phyloP scores from a whole-genome alignment of 2,888 invertebrate genomes.

The Dichetophora obliterata region DNA sequence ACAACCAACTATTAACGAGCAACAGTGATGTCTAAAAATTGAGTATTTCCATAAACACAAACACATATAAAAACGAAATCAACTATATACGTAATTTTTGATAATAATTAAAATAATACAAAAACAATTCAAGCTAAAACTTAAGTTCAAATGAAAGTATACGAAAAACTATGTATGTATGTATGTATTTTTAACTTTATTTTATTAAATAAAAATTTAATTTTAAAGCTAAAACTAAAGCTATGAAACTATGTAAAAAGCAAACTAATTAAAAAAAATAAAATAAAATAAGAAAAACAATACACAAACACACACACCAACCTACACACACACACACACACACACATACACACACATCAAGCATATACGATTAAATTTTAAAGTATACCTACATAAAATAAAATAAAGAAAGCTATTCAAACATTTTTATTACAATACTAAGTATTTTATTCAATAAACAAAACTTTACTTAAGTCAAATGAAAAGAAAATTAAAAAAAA shows the following conservation, averaged over 20 bases:
- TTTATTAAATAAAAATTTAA: conserved; percentile 48
- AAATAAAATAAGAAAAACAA: not conserved
- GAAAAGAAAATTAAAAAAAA: conserved; percentile 40
- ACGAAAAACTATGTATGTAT: conserved; percentile 61
- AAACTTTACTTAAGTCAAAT: not conserved
- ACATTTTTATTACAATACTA: conserved; percentile 18
- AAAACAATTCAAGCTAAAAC: conserved; percentile 56
- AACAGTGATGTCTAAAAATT: conserved; percentile 38
- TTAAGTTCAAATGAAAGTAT: conserved; percentile 71
- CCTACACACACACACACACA: conserved; percentile 38
- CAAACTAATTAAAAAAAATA: conserved; percentile 47
- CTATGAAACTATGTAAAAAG: conserved; percentile 22
- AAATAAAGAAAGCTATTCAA: conserved; percentile 23
- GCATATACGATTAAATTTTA: conserved; percentile 66
- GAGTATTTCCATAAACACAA: not conserved
- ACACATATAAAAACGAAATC: not conserved
- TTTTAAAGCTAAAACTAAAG: conserved; percentile 56
- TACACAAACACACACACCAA: conserved; percentile 42
- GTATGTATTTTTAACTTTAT: conserved; percentile 53
- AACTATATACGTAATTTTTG: conserved; percentile 57
- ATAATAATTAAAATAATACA: conserved; percentile 37
- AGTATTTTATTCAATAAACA: conserved; percentile 24
- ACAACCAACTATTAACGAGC: conserved; percentile 3
- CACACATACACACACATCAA: conserved; percentile 49
- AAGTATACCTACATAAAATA: conserved; percentile 37